Base-by-base conservation (phyloP, 2,888 invertebrate genomes). In the Oligia fasciuncula region DNA sequence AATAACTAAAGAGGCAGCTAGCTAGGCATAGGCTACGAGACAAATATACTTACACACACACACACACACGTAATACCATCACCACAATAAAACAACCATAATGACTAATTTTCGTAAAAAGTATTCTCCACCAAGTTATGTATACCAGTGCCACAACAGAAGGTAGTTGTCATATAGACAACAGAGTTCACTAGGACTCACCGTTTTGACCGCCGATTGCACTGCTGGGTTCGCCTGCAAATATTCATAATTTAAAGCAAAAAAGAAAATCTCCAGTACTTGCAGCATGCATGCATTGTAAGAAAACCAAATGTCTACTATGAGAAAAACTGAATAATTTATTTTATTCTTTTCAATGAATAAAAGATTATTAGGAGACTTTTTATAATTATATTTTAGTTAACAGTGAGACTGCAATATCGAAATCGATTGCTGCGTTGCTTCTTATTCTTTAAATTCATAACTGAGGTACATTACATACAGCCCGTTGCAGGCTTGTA, bases 151-250 rank as follows among this genome's bases (percentile, higher is more conserved):
- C 81, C 75, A 74, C 76, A 76, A 81, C 66, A 86, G 68, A 83
- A 82, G 65, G 73, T 84, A 71, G 66, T 86, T 76, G 67, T 84
- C 85, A 68, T 35, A 87, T 73, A 80, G 81, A 86, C 86, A 87
- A 88, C 87, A 91, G 91, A 92, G 91, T 89, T 91, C 91, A 83
- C 91, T 89, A 91, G 84, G 90, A 98, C 98, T 98, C 98, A 99
- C 99, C 97, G 98, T 98, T 97, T 99, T 98, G 81, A 99, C 99
- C 92, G 99, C 99, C 95, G 98, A 98, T 97, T 98, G 99, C 96
- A 99, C 98, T 92, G 99, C 99, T 92, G 99, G 99, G 97, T 99
- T 99, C 89, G 99, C 98, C 99, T 99, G 97, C 93, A 98, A 97
- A 97, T 95, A 96, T 95, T 95, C 92, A 96, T 92, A 94, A 87